Conservation (phyloP, 2,113 vertebrate species). For the Ammodramus savannarum region DNA sequence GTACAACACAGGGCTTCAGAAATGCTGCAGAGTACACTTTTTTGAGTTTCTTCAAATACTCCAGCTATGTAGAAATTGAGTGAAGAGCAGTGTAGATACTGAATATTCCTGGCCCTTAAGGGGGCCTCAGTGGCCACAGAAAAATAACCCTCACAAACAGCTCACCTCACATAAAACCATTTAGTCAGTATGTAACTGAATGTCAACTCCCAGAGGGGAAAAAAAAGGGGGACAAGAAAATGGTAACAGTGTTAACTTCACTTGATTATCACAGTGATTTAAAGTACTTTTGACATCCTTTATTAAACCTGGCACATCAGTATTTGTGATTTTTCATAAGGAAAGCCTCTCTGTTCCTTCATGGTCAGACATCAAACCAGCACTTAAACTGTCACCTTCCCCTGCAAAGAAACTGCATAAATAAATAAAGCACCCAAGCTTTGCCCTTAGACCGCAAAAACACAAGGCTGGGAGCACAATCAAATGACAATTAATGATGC, state of each 20-base stretch:
- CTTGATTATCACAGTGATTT: background rate
- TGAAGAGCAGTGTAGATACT: background rate
- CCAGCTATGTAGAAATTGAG: fast-evolving
- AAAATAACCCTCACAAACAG: background rate
- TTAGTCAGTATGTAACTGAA: background rate
- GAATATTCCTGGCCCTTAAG: background rate
- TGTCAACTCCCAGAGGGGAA: background rate
- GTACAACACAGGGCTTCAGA: background rate
- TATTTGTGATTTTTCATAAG: background rate
- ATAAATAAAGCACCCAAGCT: background rate
- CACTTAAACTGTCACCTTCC: background rate
- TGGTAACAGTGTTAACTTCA: background rate
- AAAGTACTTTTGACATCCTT: background rate
- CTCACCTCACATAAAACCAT: background rate
- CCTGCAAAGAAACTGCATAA: background rate
- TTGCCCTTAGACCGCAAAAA: background rate
- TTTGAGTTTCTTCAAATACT: background rate
- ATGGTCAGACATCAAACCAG: background rate
- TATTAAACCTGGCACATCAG: background rate
- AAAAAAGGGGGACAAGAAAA: background rate
- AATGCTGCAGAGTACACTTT: fast-evolving
- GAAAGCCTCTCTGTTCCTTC: background rate
- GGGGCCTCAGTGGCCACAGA: background rate
- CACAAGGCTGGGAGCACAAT: background rate
- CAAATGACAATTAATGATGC: background rate